A percentile compares a stretch with the other conserved stretches of the same genome.
Evolutionary conservation across 2,113 vertebrate genomes (phyloP).

Genomic region (zebrafish (Danio rerio)): DNA sequence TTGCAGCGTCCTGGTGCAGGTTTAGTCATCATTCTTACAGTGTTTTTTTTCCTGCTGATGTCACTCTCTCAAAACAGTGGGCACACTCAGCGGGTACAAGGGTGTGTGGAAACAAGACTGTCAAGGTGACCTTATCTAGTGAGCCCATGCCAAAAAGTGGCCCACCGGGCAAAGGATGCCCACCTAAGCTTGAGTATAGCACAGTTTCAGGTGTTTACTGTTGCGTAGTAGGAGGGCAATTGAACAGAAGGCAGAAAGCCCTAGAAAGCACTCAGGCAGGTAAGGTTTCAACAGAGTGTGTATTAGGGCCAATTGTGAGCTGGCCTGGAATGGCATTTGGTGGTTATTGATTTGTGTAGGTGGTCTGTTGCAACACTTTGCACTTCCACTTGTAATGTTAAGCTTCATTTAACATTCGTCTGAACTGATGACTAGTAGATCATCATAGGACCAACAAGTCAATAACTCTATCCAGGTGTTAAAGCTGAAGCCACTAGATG

Average conservation of each 20-base stretch:
- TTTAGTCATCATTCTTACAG: no score
- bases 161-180: background rate
- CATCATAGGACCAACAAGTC: constrained; percentile 19
- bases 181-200: constrained; percentile 29
- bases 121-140: constrained; percentile 56
- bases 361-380: background rate
- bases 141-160: background rate
- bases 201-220: constrained; percentile 27
- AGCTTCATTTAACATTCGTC: constrained; percentile 39
- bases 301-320: constrained; percentile 57
- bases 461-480: constrained; percentile 19
- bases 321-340: constrained; percentile 14
- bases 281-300: constrained; percentile 33
- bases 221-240: no score
- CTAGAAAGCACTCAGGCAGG: constrained; percentile 35
- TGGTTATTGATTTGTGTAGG: constrained; percentile 52
- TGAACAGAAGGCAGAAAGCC: constrained; percentile 16
- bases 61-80: constrained; percentile 26
- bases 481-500: no score
- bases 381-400: constrained; percentile 11
- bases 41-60: no score
- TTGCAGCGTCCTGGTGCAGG: no score
- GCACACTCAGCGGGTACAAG: background rate
- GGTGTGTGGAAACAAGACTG: constrained; percentile 33
- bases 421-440: constrained; percentile 41